Evolutionary conservation across 1,140 invertebrate species (phyloP), one percentile per base, ranked within the genome.

Genomic region (Copidosoma floridanum): DNA sequence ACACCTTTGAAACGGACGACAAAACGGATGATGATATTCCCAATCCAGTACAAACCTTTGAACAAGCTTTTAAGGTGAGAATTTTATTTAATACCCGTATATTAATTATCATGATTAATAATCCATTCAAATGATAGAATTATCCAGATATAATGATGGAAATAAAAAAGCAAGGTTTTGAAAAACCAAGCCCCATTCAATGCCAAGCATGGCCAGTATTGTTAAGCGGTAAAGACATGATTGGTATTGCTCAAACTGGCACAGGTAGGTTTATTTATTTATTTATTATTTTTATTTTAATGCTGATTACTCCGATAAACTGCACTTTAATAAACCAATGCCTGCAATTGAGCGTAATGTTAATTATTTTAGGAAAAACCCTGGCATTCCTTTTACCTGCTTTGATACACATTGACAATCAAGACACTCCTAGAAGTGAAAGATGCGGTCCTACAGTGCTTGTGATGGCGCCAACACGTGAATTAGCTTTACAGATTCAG

Each of bases 231-330:
- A 83, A 88, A 69, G 94, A 96, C 79, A 77, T 95, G 67, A 96
- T 96, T 77, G 94, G 94, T 14, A 96, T 97, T 61, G 94, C 95
- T 0, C 94, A 96, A 80, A 94, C 92, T 24, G 92, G 92, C 57
- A 95, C 94, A 27, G 94, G 93, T 65, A 90, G 90, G 70, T 82
- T n/a, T n/a, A n/a, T n/a, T n/a, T n/a, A n/a, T n/a, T n/a, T 32
- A n/a, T n/a, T n/a, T n/a, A n/a, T n/a, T n/a, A n/a, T n/a, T n/a
- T n/a, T n/a, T n/a, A n/a, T n/a, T n/a, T n/a, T n/a, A n/a, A n/a
- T n/a, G n/a, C n/a, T n/a, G n/a, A n/a, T n/a, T n/a, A n/a, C n/a
- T n/a, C n/a, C n/a, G n/a, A n/a, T n/a, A n/a, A n/a, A n/a, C n/a
- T n/a, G n/a, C n/a, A n/a, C n/a, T n/a, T n/a, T n/a, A n/a, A n/a